Conservation (phyloP, 2,113 vertebrate species). For the Oryzias curvinotus region DNA sequence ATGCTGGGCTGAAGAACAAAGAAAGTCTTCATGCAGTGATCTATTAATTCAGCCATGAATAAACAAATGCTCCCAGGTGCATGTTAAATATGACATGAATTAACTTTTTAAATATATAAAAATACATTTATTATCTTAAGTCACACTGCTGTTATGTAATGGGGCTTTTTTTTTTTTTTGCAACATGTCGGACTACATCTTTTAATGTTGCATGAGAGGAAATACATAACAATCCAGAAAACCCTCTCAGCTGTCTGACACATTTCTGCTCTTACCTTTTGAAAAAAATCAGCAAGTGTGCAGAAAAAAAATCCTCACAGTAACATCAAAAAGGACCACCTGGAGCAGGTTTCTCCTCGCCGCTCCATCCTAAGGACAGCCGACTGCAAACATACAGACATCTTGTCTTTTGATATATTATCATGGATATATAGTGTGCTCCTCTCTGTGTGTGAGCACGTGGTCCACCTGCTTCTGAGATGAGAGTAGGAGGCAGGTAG, state of each 20-base stretch:
- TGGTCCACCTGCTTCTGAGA: slow-evolving; percentile 22
- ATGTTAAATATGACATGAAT: neutral
- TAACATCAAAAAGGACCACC: slow-evolving; percentile 22
- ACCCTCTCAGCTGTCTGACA: neutral
- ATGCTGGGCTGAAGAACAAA: slow-evolving; percentile 5
- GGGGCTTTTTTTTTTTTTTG: neutral
- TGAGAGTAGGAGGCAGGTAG: slow-evolving; percentile 15
- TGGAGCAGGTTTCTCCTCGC: slow-evolving; percentile 12
- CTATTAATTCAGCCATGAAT: neutral
- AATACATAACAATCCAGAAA: neutral
- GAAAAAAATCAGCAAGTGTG: slow-evolving; percentile 26
- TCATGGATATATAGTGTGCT: neutral
- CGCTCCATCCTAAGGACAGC: slow-evolving; percentile 31
- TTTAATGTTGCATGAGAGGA: neutral
- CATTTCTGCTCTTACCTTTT: slow-evolving; percentile 39
- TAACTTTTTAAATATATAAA: too few relatives aligned
- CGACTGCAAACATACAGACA: neutral
- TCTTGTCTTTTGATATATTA: slow-evolving; percentile 10
- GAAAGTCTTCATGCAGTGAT: neutral
- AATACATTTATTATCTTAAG: neutral
- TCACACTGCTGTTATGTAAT: neutral
- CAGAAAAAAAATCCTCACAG: slow-evolving; percentile 26
- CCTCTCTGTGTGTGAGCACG: slow-evolving; percentile 2
- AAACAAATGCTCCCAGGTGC: neutral
- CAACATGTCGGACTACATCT: neutral